Evolutionary conservation across 2,797 vertebrate genomes (phyloP).

Genomic region (Eulemur rubriventer): DNA sequence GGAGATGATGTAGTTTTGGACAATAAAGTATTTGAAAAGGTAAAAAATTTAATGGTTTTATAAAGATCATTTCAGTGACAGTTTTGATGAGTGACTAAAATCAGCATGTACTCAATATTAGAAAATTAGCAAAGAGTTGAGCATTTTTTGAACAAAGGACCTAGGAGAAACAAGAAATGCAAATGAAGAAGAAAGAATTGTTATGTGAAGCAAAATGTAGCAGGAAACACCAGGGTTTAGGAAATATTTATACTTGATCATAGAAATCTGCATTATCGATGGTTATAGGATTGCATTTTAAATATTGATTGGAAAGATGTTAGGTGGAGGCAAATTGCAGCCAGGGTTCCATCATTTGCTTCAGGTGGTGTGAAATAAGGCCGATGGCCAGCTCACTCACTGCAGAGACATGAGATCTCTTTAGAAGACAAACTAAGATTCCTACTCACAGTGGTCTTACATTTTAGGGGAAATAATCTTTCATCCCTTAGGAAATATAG

Average conservation of each 20-base stretch:
- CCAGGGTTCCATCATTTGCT: not conserved
- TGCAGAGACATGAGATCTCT: not conserved
- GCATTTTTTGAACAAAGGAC: not conserved
- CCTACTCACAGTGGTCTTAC: not conserved
- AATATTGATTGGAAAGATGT: not conserved
- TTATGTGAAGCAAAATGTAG: not conserved
- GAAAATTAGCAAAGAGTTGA: not conserved
- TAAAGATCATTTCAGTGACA: not conserved
- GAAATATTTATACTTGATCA: not conserved
- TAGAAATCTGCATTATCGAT: not conserved
- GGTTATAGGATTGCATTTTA: not conserved
- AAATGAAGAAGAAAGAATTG: not conserved
- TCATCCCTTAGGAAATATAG: not conserved
- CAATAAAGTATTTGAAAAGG: not conserved
- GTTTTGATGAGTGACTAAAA: not conserved
- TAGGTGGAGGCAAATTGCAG: not conserved
- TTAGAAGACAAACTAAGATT: not conserved
- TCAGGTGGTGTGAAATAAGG: not conserved
- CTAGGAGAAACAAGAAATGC: not conserved
- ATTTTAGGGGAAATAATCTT: slow-evolving; percentile 30
- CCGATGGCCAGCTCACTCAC: not conserved
- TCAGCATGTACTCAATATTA: not conserved
- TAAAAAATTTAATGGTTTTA: not conserved
- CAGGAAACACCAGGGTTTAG: not conserved
- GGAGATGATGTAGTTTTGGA: not conserved